Conservation (phyloP, 1,140 invertebrate genomes). For the Geopemphigus sp. region DNA sequence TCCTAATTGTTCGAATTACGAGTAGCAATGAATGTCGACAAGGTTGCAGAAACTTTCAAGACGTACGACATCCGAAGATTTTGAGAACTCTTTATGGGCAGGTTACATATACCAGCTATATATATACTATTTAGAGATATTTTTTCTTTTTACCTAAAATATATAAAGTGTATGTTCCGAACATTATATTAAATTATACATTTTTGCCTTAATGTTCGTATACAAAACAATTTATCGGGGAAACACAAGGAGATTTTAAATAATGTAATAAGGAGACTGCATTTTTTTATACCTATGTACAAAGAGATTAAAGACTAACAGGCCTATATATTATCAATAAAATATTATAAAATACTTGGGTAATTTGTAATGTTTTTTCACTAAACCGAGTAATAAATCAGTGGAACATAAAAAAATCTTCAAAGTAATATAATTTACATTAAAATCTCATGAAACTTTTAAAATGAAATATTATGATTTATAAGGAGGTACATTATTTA, state of each 20-base stretch:
- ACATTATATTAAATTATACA: slow-evolving; percentile 18
- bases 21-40: background rate
- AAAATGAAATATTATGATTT: no score
- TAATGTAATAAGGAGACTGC: background rate
- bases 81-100: background rate
- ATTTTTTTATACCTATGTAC: no score
- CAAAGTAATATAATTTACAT: no score
- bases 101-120: background rate
- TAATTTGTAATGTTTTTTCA: no score
- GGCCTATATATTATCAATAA: background rate
- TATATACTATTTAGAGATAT: background rate
- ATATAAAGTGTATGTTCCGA: background rate
- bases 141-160: background rate
- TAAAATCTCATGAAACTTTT: no score
- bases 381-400: no score
- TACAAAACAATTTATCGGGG: background rate
- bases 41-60: background rate
- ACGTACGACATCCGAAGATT: background rate
- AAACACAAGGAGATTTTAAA: background rate
- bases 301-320: background rate
- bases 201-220: background rate
- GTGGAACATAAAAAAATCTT: no score
- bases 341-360: background rate
- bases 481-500: no score
- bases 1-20: background rate